Percentiles rank a stretch among this genome's conserved stretches.
Conservation (phyloP, 2,113 vertebrate species). For the Neolamprologus ventralis region DNA sequence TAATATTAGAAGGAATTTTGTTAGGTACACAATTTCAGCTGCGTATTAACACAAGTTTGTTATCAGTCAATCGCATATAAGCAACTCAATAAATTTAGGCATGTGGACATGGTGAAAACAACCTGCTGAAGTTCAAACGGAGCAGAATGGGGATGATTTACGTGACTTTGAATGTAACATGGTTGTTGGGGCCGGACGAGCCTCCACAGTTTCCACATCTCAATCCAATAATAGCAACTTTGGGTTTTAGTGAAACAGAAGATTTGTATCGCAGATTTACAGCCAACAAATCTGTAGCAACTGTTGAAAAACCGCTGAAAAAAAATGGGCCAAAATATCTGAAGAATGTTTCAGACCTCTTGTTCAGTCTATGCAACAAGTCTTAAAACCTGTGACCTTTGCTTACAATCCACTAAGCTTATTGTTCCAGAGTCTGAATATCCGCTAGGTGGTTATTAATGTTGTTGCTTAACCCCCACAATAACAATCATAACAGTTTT, state of each 20-base stretch:
- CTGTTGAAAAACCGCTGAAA: not conserved
- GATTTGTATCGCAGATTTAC: not conserved
- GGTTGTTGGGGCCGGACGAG: not conserved
- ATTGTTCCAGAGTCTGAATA: accelerated
- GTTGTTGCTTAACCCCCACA: not conserved
- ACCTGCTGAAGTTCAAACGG: not conserved
- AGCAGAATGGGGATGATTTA: not conserved
- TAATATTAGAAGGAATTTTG: not conserved
- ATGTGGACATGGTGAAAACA: not conserved
- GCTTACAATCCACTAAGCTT: not conserved
- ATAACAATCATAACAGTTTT: not conserved
- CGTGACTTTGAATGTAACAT: not conserved
- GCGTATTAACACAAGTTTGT: accelerated
- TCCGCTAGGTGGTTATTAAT: not conserved
- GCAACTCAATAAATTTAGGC: not conserved
- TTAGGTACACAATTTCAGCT: not conserved
- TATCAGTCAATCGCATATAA: not conserved
- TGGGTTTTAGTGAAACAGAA: not conserved
- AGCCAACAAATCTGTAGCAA: not conserved
- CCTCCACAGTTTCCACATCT: not conserved
- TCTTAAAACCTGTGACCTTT: not conserved
- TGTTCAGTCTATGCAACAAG: not conserved
- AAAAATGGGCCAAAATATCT: not conserved
- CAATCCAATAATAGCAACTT: not conserved
- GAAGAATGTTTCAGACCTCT: not conserved